Evolutionary conservation across 2,113 vertebrate genomes (phyloP), one percentile per base, ranked within the genome.

Genomic region (Oncorhynchus mykiss): DNA sequence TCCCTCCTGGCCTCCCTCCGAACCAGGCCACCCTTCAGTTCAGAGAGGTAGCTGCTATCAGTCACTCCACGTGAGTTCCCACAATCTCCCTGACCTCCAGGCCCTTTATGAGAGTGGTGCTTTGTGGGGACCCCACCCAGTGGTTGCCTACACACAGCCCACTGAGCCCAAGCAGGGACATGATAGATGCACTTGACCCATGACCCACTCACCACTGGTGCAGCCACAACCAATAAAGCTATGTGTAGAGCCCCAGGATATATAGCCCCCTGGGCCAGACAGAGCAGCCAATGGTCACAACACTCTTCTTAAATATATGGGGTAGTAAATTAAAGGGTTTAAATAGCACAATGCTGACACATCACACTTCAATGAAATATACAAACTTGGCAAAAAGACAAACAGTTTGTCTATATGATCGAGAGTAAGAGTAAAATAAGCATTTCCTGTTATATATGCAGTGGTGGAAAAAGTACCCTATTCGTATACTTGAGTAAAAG

Each of bases 11-110:
- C 18, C 66, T 29, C 25, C 13, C 4, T 25, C 29, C 6, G 12
- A 39, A 39, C 34, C 31, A 39, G 67, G 5, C 66, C 27, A n/a
- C 66, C 18, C 9, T 70, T 70, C 39, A 48, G 68, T 22, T 39
- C 31, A 69, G 4, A 13, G 20, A 3, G 8, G 31, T 39, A 20
- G 20, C 1, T 69, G 4, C 67, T 39, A n/a, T 39, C 12, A 69
- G 16, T 45, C 34, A 45, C 18, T 45, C 67, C 31, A 20, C 8
- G 12, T 69, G 67, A 6, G 34, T 69, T 69, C 67, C 67, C 67
- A 69, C 67, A 69, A 69, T 69, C 67, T 69, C 67, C 67, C 34
- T 69, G 67, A 45, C 16, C 16, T 57, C 16, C 51, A 3, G 51
- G 51, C 13, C 31, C 31, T 34, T 34, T 6, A 34, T 34, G 31